phyloP scores from a whole-genome alignment of 2,113 vertebrate species.

The Sinocyclocheilus maitianheensis region DNA sequence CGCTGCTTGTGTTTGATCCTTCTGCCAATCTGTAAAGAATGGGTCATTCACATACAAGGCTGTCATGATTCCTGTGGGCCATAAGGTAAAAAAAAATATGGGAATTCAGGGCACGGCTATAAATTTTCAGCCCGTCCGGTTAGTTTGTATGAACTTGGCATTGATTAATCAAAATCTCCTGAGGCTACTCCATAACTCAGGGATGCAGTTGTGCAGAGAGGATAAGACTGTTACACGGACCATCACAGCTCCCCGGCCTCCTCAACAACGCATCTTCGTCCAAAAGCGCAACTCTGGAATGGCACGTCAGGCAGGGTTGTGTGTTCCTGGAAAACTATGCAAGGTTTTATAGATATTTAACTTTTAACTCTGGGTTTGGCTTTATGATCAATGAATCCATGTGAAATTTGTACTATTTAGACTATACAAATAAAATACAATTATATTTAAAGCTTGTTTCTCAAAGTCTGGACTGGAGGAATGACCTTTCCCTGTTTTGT shows the following conservation, averaged over 20 bases:
- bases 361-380: background rate
- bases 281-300: constrained; percentile 10
- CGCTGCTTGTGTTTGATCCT: constrained; percentile 45
- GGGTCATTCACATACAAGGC: constrained; percentile 42
- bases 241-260: constrained; percentile 25
- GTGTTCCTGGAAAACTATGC: background rate
- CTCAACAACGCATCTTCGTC: background rate
- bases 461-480: background rate
- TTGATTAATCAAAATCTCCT: constrained; percentile 58
- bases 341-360: constrained; percentile 14
- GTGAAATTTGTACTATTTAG: background rate
- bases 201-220: constrained; percentile 50
- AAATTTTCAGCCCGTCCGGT: constrained; percentile 52
- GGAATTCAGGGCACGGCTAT: constrained; percentile 44
- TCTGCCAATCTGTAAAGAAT: constrained; percentile 49
- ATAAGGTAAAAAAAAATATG: constrained; percentile 30
- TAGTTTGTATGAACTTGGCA: constrained; percentile 59
- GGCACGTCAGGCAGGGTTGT: background rate
- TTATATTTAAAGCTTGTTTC: background rate
- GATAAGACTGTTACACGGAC: constrained; percentile 46
- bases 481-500: constrained; percentile 1
- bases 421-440: background rate
- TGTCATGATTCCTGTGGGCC: constrained; percentile 46
- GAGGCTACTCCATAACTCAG: constrained; percentile 55
- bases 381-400: background rate